Percentiles rank a stretch among this genome's conserved stretches.
Conservation (phyloP, 2,797 vertebrate species). For the Aeoliscus strigatus region DNA sequence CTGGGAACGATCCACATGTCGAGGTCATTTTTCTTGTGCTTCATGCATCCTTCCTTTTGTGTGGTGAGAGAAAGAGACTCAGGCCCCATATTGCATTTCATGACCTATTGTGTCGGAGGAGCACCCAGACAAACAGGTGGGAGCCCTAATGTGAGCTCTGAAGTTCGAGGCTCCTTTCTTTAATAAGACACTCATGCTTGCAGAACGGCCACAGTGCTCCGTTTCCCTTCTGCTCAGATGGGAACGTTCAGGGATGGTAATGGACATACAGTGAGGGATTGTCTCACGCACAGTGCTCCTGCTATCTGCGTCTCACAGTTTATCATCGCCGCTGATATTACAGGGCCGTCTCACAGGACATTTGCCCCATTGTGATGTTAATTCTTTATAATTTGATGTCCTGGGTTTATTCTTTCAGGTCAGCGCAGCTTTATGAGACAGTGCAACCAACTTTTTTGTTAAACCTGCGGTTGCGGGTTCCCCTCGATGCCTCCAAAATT, state of each 20-base stretch:
- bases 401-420: slow-evolving; percentile 64
- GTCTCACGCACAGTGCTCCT: slow-evolving; percentile 63
- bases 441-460: slow-evolving; percentile 65
- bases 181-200: slow-evolving; percentile 78
- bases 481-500: slow-evolving; percentile 57
- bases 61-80: slow-evolving; percentile 59
- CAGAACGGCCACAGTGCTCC: slow-evolving; percentile 67
- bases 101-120: slow-evolving; percentile 73
- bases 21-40: slow-evolving; percentile 74
- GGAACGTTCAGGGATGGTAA: slow-evolving; percentile 64
- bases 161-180: slow-evolving; percentile 75
- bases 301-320: slow-evolving; percentile 63
- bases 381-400: slow-evolving; percentile 72
- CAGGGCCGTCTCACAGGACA: slow-evolving; percentile 66
- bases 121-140: slow-evolving; percentile 83
- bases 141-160: slow-evolving; percentile 80
- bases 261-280: slow-evolving; percentile 69
- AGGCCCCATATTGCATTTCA: slow-evolving; percentile 77
- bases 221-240: slow-evolving; percentile 66
- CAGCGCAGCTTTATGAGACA: background rate
- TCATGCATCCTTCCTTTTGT: slow-evolving; percentile 71
- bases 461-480: slow-evolving; percentile 47
- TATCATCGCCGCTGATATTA: slow-evolving; percentile 74
- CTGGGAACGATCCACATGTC: slow-evolving; percentile 65
- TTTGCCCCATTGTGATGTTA: slow-evolving; percentile 77